Evolutionary conservation across 92 coral and sea anemone genomes (phyloP).

Genomic region (Siderastrea siderea): DNA sequence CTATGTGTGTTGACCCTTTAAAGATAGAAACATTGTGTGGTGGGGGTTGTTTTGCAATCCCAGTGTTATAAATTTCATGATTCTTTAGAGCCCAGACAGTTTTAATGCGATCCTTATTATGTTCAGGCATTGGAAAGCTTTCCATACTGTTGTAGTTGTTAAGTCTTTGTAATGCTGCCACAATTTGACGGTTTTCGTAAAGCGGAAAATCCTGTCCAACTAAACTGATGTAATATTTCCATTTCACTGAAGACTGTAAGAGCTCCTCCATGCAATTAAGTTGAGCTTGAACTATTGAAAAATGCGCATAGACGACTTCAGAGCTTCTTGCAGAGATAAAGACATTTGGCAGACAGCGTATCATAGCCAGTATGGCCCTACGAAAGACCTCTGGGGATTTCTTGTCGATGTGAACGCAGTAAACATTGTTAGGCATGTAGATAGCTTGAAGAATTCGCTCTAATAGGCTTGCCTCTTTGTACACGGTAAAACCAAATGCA

Average conservation of each 20-base stretch:
- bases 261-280: no score
- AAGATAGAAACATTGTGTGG: constrained; percentile 34
- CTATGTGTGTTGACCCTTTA: constrained; percentile 57
- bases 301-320: constrained; percentile 61
- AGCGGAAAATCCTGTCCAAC: constrained; percentile 81
- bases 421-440: constrained; percentile 66
- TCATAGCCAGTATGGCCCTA: no score
- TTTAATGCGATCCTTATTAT: background rate
- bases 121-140: constrained; percentile 8
- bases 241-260: no score
- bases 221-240: constrained; percentile 41
- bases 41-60: constrained; percentile 20
- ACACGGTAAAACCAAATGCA: constrained; percentile 56
- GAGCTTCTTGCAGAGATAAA: background rate
- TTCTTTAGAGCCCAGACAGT: background rate
- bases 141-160: constrained; percentile 51
- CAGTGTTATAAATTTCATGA: background rate
- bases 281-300: background rate
- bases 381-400: no score
- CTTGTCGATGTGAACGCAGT: no score
- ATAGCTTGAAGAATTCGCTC: constrained; percentile 65
- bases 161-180: constrained; percentile 38
- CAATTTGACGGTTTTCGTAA: constrained; percentile 63
- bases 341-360: no score
- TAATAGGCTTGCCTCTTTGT: constrained; percentile 54